Percentiles rank a stretch among this genome's conserved stretches.
phyloP scores from a whole-genome alignment of 1,140 invertebrate genomes.

The Scylla paramamosain region DNA sequence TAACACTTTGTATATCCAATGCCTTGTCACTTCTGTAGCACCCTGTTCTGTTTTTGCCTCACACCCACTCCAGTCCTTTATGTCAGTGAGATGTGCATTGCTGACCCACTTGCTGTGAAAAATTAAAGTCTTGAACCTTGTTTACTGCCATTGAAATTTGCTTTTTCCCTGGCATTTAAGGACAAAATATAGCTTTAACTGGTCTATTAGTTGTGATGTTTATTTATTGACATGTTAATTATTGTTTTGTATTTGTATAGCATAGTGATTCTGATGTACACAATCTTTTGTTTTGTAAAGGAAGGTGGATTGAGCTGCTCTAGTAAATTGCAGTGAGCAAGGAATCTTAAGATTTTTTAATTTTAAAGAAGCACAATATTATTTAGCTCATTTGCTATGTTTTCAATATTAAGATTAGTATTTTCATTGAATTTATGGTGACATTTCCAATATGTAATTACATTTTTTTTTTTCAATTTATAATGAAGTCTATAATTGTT shows the following conservation, averaged over 20 bases:
- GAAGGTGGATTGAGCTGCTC: neutral
- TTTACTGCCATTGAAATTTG: constrained; percentile 41
- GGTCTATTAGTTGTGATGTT: constrained; percentile 45
- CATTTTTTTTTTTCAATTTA: constrained; percentile 74
- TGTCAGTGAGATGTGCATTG: constrained; percentile 47
- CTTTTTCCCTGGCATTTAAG: constrained; percentile 39
- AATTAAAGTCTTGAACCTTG: constrained; percentile 11
- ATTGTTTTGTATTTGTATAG: constrained; percentile 27
- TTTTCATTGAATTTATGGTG: constrained; percentile 60
- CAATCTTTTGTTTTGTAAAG: constrained; percentile 8
- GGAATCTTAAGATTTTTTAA: constrained; percentile 27
- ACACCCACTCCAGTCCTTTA: constrained; percentile 39
- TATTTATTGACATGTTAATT: constrained; percentile 49
- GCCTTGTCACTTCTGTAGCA: constrained; percentile 56
- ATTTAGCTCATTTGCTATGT: neutral
- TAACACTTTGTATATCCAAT: constrained; percentile 19
- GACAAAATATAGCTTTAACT: constrained; percentile 57
- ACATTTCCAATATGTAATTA: constrained; percentile 74
- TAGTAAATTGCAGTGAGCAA: constrained; percentile 41
- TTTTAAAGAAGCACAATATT: constrained; percentile 61
- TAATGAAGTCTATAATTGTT: constrained; percentile 68
- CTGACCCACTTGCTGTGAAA: constrained; percentile 25
- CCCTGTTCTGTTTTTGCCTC: constrained; percentile 58
- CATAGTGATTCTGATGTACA: constrained; percentile 26
- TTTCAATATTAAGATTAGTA: neutral